Conservation (phyloP, 2,888 invertebrate genomes). For the Cheilosia vulpina region DNA sequence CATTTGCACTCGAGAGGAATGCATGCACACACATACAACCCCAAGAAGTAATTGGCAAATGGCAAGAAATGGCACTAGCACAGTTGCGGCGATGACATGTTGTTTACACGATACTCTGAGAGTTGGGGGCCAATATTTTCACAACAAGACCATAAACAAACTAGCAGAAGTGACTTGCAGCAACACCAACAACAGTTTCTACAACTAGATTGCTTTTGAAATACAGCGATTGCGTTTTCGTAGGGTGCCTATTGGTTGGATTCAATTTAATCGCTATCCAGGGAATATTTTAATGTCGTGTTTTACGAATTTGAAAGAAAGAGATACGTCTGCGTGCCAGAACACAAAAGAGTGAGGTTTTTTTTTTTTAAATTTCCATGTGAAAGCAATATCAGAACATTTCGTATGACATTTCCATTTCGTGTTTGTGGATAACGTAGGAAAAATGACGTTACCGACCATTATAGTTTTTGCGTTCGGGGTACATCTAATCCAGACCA, state of each 20-base stretch:
- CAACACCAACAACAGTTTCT: not conserved
- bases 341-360: too few species aligned
- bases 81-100: slow-evolving; percentile 44
- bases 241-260: not conserved
- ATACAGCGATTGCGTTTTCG: not conserved
- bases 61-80: slow-evolving; percentile 15
- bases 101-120: slow-evolving; percentile 50
- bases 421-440: too few species aligned
- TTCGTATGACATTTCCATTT: too few species aligned
- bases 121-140: slow-evolving; percentile 44
- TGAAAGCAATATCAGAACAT: too few species aligned
- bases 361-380: too few species aligned
- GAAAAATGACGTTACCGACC: too few species aligned
- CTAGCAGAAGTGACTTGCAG: slow-evolving; percentile 30
- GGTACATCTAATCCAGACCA: too few species aligned
- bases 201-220: not conserved
- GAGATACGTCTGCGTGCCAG: too few species aligned
- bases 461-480: too few species aligned
- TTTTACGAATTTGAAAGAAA: too few species aligned
- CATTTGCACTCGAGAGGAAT: slow-evolving; percentile 10
- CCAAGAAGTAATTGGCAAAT: slow-evolving; percentile 3
- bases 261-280: not conserved
- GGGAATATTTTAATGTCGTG: not conserved
- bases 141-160: slow-evolving; percentile 51
- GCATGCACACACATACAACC: not conserved